These are phyloP conservation scores for Tupaia tana DNA, from an alignment of 2,113 vertebrate genomes.

Conservation along the genomic window DNA sequence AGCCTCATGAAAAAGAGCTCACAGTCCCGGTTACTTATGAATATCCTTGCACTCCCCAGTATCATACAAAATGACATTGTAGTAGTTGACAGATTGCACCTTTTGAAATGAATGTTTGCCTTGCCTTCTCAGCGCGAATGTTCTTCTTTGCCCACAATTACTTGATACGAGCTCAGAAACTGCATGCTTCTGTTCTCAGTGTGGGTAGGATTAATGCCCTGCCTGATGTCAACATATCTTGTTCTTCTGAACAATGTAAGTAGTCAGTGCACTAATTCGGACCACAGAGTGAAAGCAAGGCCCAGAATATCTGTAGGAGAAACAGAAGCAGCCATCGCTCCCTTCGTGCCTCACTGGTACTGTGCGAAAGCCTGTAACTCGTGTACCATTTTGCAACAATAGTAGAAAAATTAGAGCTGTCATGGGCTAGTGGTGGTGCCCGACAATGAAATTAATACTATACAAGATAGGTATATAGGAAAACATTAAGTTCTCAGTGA, in stretches of 20 bases:
- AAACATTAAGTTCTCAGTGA: not conserved
- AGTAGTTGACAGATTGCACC: not conserved
- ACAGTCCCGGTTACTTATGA: not conserved
- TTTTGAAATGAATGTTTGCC: not conserved
- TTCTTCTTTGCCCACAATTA: not conserved
- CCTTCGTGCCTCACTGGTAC: not conserved
- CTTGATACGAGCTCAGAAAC: conserved; percentile 1
- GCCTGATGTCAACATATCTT: not conserved
- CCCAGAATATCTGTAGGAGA: not conserved
- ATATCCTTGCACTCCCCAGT: not conserved
- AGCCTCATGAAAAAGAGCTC: not conserved
- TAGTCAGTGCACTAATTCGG: not conserved
- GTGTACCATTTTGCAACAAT: not conserved
- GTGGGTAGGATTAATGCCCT: not conserved
- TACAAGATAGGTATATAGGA: not conserved
- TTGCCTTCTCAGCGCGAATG: not conserved
- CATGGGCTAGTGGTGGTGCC: not conserved
- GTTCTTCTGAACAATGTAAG: not conserved
- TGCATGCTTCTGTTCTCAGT: not conserved
- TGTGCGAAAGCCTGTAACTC: not conserved
- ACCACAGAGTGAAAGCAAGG: not conserved
- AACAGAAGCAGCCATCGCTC: not conserved
- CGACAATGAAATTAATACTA: not conserved
- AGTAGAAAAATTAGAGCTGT: not conserved
- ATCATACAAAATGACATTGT: not conserved